Conservation (phyloP, 2,888 invertebrate species). For the Sialis fuliginosa region DNA sequence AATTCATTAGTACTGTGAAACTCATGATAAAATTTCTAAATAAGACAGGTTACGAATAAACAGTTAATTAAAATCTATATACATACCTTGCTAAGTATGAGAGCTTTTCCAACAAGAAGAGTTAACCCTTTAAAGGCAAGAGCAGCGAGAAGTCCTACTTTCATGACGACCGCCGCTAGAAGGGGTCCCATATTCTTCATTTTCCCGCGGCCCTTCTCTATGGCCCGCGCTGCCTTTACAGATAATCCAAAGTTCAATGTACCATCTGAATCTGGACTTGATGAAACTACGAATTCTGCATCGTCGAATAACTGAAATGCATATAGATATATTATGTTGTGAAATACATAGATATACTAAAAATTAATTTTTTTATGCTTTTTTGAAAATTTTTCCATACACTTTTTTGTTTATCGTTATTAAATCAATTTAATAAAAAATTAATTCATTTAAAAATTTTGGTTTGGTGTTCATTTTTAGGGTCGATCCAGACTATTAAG, state of each 20-base stretch:
- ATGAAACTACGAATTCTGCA: conserved; percentile 58
- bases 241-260: conserved; percentile 53
- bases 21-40: too few relatives aligned
- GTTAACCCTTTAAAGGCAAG: conserved; percentile 65
- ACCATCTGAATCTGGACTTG: conserved; percentile 47
- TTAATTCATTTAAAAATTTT: too few relatives aligned
- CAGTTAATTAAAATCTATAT: neutral
- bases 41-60: too few relatives aligned
- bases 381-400: too few relatives aligned
- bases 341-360: too few relatives aligned
- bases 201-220: conserved; percentile 49
- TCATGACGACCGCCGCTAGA: conserved; percentile 59
- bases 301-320: conserved; percentile 41
- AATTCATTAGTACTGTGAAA: too few relatives aligned
- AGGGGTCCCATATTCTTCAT: conserved; percentile 57
- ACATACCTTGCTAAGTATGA: conserved; percentile 54
- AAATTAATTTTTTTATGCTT: too few relatives aligned
- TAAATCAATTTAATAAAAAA: too few relatives aligned
- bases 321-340: too few relatives aligned
- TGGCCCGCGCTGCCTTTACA: conserved; percentile 37
- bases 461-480: too few relatives aligned
- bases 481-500: too few relatives aligned
- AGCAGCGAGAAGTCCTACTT: conserved; percentile 64
- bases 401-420: too few relatives aligned
- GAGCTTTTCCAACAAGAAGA: conserved; percentile 67